A percentile compares a stretch with the other conserved stretches of the same genome.
Conservation (phyloP, 2,113 vertebrate species). For the Telmatochromis bifrenatus region DNA sequence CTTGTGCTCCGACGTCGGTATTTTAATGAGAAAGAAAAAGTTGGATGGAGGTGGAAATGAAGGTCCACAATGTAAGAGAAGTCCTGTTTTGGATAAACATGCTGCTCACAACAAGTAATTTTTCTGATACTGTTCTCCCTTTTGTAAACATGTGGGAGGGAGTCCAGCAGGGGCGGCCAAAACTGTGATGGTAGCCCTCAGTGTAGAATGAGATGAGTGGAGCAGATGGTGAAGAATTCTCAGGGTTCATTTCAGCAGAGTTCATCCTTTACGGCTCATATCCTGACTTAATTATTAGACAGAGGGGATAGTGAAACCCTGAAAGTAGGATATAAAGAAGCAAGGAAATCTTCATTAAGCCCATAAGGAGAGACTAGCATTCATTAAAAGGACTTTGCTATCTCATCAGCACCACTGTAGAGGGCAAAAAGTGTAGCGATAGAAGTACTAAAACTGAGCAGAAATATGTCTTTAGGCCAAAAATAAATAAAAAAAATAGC, state of each 20-base stretch:
- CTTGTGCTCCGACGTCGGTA: background rate
- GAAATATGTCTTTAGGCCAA: background rate
- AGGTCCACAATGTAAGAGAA: background rate
- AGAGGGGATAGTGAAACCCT: constrained; percentile 55
- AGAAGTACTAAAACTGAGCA: background rate
- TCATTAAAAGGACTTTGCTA: constrained; percentile 35
- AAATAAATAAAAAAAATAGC: background rate
- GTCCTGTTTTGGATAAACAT: background rate
- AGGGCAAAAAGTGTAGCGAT: background rate
- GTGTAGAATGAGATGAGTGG: background rate
- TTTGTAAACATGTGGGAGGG: constrained; percentile 25
- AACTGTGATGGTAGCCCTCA: constrained; percentile 3
- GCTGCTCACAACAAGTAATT: background rate
- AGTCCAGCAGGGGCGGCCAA: background rate
- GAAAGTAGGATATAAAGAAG: constrained; percentile 57
- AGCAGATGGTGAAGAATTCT: constrained; percentile 63
- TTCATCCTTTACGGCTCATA: constrained; percentile 67
- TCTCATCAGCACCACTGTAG: background rate
- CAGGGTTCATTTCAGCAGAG: constrained; percentile 60
- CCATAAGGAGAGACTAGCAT: constrained; percentile 21
- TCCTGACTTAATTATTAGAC: constrained; percentile 67
- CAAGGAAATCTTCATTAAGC: constrained; percentile 58
- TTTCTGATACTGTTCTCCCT: background rate
- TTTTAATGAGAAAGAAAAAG: background rate
- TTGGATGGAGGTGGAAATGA: background rate